A percentile compares a stretch with the other conserved stretches of the same genome.
Conservation (phyloP, 2,888 invertebrate genomes). For the Xanthorhoe spadicearia region DNA sequence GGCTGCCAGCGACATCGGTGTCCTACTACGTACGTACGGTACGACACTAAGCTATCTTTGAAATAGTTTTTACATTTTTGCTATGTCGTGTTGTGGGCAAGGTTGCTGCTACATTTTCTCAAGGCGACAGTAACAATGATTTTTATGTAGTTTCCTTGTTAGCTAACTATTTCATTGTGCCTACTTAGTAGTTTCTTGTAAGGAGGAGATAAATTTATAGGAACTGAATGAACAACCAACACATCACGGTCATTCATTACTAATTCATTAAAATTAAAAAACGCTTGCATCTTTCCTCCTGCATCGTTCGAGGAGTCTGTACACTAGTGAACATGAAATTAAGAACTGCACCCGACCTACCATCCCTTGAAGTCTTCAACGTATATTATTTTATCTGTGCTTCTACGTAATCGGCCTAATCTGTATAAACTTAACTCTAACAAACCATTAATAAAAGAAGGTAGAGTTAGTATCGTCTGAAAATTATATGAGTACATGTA, state of each 20-base stretch:
- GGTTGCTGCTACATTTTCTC: slow-evolving; percentile 4
- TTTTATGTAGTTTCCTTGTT: slow-evolving; percentile 4
- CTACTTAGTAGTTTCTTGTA: not conserved
- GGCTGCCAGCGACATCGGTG: not conserved
- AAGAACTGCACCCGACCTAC: no score
- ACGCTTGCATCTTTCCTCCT: no score
- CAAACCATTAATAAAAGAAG: no score
- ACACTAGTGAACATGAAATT: no score
- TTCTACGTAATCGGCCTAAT: no score
- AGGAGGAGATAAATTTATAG: not conserved
- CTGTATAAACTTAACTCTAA: no score
- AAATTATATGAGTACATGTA: not conserved
- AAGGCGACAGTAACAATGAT: slow-evolving; percentile 6
- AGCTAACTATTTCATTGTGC: not conserved
- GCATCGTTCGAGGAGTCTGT: no score
- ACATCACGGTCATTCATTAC: no score
- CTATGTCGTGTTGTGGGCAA: not conserved
- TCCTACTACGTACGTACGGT: not conserved
- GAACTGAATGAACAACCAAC: not conserved
- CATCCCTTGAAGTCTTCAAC: no score
- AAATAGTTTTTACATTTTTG: not conserved
- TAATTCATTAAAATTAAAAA: no score
- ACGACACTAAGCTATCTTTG: not conserved
- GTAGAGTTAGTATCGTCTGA: not conserved
- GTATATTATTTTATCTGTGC: no score